A percentile compares a stretch with the other conserved stretches of the same genome.
These are phyloP conservation scores for Ceratina australensis DNA, from an alignment of 1,140 invertebrate species.

Conservation along the genomic window DNA sequence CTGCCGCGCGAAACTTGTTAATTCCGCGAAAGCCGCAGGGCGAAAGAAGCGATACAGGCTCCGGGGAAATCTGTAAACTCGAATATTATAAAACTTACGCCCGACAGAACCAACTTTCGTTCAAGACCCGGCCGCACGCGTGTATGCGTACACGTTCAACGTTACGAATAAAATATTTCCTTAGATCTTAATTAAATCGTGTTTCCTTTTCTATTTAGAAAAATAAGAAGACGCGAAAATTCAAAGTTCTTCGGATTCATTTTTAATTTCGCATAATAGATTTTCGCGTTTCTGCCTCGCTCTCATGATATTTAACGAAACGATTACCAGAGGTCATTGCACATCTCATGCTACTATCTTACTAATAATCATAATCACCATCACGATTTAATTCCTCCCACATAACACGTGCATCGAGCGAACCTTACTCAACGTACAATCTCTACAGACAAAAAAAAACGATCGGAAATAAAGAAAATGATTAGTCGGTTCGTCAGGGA, in stretches of 20 bases:
- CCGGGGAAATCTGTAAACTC: constrained; percentile 62
- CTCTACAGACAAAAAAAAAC: background rate
- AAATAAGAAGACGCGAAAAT: background rate
- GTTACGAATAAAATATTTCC: constrained; percentile 36
- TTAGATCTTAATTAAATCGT: background rate
- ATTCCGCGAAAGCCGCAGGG: constrained; percentile 55
- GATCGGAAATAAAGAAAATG: background rate
- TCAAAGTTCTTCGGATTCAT: background rate
- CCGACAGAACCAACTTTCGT: constrained; percentile 25
- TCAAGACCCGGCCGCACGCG: background rate
- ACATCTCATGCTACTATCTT: constrained; percentile 23
- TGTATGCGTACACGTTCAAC: background rate
- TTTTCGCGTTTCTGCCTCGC: too few species aligned
- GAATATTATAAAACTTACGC: constrained; percentile 56
- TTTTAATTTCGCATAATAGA: too few species aligned
- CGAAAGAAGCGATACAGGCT: constrained; percentile 50
- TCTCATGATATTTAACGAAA: too few species aligned
- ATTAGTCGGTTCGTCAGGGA: constrained; percentile 12
- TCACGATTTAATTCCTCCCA: constrained; percentile 63
- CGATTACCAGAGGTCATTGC: constrained; percentile 3
- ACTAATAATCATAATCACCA: constrained; percentile 61
- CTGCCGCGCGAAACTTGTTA: constrained; percentile 55
- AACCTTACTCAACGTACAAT: constrained; percentile 48
- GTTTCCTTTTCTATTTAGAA: too few species aligned
- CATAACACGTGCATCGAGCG: constrained; percentile 51